Base-by-base conservation (phyloP, 1,140 invertebrate genomes). In the Drosophila ohnishii region DNA sequence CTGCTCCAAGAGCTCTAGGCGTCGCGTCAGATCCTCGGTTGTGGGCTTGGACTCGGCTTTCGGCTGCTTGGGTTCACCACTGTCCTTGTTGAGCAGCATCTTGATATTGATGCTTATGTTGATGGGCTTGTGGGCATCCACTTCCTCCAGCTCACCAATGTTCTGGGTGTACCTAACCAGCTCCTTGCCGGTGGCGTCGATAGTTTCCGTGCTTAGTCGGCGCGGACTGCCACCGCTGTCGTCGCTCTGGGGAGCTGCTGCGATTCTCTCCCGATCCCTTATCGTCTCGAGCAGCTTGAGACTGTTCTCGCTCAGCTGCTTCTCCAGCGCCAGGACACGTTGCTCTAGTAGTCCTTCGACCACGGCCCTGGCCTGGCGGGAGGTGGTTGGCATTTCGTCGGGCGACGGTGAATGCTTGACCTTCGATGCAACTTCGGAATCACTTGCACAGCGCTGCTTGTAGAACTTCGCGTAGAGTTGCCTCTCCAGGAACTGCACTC, bases 361-460 rank as follows among this genome's bases (percentile, higher is more conserved):
- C 61, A 34, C 13, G 11, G 63, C 80, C n/a, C 58, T 34, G 9
- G 81, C 83, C n/a, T 73, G 80, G 9, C 62, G 75, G n/a, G 83
- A 85, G 19, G 90, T 85, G 51, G 72, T 85, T 6, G 88, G 88
- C 60, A 47, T 64, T 2, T 90, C 87, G 13, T 85, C 75, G 44
- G 64, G 30, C 22, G 51, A 48, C 35, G 16, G 32, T 0, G 50
- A 53, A 14, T 44, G 39, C 35, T 64, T 60, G 58, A 70, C 55
- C 56, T 73, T 82, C 70, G 90, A 91, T 91, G 90, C 90, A 80
- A 91, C 90, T 82, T 91, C 90, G 90, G 90, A 91, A 91, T 91
- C 90, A 91, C 90, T 91, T 91, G 90, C 90, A 88, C 90, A 82
- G 84, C 90, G 90, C 90, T 91, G 90, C 90, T 90, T 91, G 83